These are phyloP conservation scores for Oophaga sylvatica DNA, from an alignment of 2,797 vertebrate genomes.

Conservation along the genomic window DNA sequence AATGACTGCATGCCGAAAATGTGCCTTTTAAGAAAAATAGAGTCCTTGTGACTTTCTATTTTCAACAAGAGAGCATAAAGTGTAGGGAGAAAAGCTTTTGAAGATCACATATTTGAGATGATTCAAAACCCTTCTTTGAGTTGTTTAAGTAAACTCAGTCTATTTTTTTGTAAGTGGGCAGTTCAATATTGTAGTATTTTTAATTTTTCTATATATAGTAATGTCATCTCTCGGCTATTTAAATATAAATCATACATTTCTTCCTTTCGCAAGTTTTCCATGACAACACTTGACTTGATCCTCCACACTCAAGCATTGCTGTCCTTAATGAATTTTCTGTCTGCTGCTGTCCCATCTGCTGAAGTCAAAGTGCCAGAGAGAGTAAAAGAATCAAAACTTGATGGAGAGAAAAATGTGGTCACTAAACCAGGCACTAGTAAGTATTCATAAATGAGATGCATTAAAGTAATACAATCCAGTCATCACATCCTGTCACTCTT, in stretches of 20 bases:
- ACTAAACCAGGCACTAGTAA: slow-evolving; percentile 76
- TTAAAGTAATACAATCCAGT: background rate
- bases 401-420: slow-evolving; percentile 73
- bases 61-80: background rate
- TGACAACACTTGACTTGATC: slow-evolving; percentile 86
- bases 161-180: background rate
- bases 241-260: slow-evolving; percentile 33
- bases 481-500: background rate
- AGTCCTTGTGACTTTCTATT: background rate
- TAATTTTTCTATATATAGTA: background rate
- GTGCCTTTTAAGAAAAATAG: too few species aligned
- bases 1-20: too few species aligned
- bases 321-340: slow-evolving; percentile 87
- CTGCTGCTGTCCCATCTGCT: slow-evolving; percentile 73
- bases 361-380: slow-evolving; percentile 68
- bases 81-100: too few species aligned
- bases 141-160: background rate
- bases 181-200: background rate
- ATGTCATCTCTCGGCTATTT: background rate
- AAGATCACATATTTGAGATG: too few species aligned
- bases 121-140: background rate
- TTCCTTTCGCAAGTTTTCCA: slow-evolving; percentile 79
- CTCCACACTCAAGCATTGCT: slow-evolving; percentile 93
- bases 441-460: background rate
- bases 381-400: slow-evolving; percentile 69